Evolutionary conservation across 2,888 invertebrate genomes (phyloP).

Genomic region (Drosophila atripex): DNA sequence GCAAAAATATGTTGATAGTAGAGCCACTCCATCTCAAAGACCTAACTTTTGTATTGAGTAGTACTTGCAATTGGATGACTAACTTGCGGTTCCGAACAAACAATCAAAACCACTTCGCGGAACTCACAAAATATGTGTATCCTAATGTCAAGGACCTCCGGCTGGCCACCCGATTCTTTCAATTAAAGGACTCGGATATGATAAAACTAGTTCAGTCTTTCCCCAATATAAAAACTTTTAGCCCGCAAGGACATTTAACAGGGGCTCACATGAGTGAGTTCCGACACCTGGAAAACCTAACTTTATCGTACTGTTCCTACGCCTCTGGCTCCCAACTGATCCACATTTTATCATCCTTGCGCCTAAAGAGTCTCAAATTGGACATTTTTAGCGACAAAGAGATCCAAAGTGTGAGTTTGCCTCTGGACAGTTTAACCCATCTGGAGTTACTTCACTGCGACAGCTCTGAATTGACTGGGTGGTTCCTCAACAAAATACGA

Average conservation of each 20-base stretch:
- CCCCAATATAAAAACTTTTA: slow-evolving; percentile 59
- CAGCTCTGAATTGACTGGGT: slow-evolving; percentile 43
- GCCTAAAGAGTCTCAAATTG: slow-evolving; percentile 52
- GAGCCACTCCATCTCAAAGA: slow-evolving; percentile 30
- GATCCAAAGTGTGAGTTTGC: slow-evolving; percentile 15
- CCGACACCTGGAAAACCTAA: slow-evolving; percentile 47
- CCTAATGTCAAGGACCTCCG: slow-evolving; percentile 61
- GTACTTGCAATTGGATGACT: slow-evolving; percentile 31
- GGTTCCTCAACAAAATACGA: slow-evolving; percentile 44
- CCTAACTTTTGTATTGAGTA: slow-evolving; percentile 40
- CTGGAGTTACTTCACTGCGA: slow-evolving; percentile 52
- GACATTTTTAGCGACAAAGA: slow-evolving; percentile 31
- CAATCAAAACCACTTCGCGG: slow-evolving; percentile 18
- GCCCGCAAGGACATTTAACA: slow-evolving; percentile 58
- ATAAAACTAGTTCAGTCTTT: slow-evolving; percentile 42
- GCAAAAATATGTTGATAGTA: slow-evolving; percentile 42
- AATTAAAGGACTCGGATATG: slow-evolving; percentile 46
- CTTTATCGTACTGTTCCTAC: slow-evolving; percentile 46
- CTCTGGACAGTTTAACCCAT: slow-evolving; percentile 30
- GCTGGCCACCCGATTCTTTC: slow-evolving; percentile 32
- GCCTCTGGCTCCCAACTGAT: slow-evolving; percentile 37
- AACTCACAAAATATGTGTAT: slow-evolving; percentile 30
- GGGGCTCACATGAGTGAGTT: slow-evolving; percentile 46
- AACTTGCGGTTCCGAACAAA: slow-evolving; percentile 44
- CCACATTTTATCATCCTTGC: slow-evolving; percentile 35